Percentiles rank a stretch among this genome's conserved stretches.
Conservation (phyloP, 2,113 vertebrate species). For the Antennarius striatus region DNA sequence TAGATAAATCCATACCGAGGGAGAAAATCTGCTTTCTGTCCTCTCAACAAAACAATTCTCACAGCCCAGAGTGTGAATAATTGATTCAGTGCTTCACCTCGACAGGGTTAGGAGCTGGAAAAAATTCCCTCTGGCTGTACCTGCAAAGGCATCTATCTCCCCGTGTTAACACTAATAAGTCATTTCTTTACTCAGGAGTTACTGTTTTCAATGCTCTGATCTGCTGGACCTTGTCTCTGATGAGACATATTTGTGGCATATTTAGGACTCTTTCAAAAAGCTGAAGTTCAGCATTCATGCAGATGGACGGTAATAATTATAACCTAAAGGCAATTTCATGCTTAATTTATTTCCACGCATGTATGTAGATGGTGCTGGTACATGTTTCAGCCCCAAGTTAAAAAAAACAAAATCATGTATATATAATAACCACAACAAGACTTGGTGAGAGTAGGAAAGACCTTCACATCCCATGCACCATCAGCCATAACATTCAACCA, state of each 20-base stretch:
- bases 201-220: slow-evolving; percentile 12
- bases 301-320: slow-evolving; percentile 33
- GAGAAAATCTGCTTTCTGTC: neutral
- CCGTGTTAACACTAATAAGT: slow-evolving; percentile 26
- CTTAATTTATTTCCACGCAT: slow-evolving; percentile 24
- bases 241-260: neutral
- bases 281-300: neutral
- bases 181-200: slow-evolving; percentile 6
- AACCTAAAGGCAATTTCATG: slow-evolving; percentile 48
- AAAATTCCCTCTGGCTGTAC: slow-evolving; percentile 22
- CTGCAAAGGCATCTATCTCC: slow-evolving; percentile 15
- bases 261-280: slow-evolving; percentile 7
- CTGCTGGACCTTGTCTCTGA: neutral
- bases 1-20: slow-evolving; percentile 3
- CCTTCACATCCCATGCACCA: too few relatives aligned
- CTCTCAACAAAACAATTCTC: slow-evolving; percentile 14
- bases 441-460: neutral
- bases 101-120: slow-evolving; percentile 31
- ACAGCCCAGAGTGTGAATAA: slow-evolving; percentile 43
- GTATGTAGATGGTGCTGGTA: slow-evolving; percentile 5
- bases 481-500: too few relatives aligned
- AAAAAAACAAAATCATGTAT: neutral
- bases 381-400: slow-evolving; percentile 24
- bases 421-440: neutral
- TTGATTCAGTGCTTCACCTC: slow-evolving; percentile 14